Evolutionary conservation across 2,797 vertebrate species (phyloP).

Genomic region (Pitangus sulphuratus): DNA sequence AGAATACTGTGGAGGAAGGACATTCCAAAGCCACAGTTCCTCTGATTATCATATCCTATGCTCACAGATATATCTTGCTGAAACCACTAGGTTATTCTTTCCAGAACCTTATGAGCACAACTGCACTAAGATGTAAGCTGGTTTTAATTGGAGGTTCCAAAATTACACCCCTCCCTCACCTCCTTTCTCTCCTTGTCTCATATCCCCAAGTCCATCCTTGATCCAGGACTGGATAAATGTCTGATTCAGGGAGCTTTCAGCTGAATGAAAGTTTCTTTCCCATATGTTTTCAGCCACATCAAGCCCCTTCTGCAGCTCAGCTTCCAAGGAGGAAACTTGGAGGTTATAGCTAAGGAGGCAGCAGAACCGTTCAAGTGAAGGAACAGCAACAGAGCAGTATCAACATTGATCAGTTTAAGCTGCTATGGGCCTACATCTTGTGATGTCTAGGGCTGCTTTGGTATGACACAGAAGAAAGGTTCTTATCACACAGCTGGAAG

Average conservation of each 20-base stretch:
- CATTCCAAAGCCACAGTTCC: constrained; percentile 10
- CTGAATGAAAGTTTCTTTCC: neutral
- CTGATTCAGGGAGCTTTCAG: neutral
- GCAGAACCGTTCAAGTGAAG: neutral
- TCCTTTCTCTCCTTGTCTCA: neutral
- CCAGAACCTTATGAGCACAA: neutral
- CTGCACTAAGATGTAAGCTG: neutral
- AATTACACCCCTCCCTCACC: neutral
- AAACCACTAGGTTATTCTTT: neutral
- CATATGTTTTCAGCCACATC: neutral
- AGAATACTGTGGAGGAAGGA: neutral
- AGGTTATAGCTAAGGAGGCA: neutral
- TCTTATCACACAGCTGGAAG: neutral
- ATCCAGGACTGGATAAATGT: neutral
- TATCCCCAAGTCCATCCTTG: neutral
- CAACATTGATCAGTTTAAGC: neutral
- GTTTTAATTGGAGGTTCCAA: neutral
- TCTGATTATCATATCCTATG: neutral
- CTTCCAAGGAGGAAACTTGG: neutral
- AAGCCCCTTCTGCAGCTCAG: accelerated
- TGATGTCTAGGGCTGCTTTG: neutral
- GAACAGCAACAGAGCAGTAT: neutral
- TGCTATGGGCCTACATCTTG: neutral
- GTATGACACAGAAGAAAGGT: neutral
- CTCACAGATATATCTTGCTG: neutral